phyloP scores from a whole-genome alignment of 2,113 vertebrate genomes.

The Bolborhynchus lineola region DNA sequence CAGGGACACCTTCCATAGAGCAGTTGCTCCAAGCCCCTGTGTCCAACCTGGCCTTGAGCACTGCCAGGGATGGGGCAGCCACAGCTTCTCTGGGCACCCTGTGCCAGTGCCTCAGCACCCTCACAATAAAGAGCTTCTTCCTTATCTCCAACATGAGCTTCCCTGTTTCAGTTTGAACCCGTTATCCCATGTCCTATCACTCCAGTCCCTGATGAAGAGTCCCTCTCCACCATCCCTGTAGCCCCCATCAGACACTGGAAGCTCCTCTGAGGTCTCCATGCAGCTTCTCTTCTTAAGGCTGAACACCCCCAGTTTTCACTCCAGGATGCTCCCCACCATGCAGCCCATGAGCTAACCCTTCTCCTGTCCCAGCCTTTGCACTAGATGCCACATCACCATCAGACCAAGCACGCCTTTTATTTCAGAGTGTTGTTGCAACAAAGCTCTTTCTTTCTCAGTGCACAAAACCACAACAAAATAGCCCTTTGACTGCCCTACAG shows the following conservation, averaged over 20 bases:
- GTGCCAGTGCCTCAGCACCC: too few species aligned
- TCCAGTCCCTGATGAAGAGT: not conserved
- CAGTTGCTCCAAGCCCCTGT: not conserved
- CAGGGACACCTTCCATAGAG: not conserved
- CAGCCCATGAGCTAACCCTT: not conserved
- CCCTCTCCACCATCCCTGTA: not conserved
- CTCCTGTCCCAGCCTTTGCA: not conserved
- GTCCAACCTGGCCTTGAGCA: rapidly evolving
- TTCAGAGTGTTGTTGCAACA: not conserved
- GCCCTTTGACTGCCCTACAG: not conserved
- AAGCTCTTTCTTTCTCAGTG: not conserved
- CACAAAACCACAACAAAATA: rapidly evolving
- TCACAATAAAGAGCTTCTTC: too few species aligned
- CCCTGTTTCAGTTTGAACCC: too few species aligned
- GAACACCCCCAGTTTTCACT: not conserved
- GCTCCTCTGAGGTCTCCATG: not conserved
- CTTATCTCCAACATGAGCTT: too few species aligned
- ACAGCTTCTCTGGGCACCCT: not conserved
- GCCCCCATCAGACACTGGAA: not conserved
- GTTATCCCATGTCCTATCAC: not conserved
- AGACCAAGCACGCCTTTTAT: not conserved
- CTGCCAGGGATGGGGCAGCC: not conserved
- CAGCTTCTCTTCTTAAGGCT: not conserved
- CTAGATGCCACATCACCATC: not conserved
- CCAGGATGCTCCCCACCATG: not conserved